These are phyloP conservation scores for Cynopterus brachyotis DNA, from an alignment of 2,113 vertebrate genomes.

Conservation along the genomic window DNA sequence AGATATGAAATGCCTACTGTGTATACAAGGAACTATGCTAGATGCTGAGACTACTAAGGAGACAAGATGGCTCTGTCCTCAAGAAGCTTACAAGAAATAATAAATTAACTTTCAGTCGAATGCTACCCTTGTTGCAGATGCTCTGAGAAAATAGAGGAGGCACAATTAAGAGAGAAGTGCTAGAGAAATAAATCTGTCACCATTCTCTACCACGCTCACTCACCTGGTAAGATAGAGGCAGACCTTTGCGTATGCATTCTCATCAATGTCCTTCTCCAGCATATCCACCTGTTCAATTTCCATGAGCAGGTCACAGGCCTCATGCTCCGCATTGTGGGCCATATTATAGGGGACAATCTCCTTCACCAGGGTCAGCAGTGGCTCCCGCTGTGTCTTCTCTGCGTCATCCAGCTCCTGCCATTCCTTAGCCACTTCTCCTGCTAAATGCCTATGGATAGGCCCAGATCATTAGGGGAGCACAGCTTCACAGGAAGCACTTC, in stretches of 20 bases:
- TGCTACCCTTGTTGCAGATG: not conserved
- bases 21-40: not conserved
- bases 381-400: slow-evolving; percentile 95
- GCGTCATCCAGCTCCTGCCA: slow-evolving; percentile 98
- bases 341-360: slow-evolving; percentile 99
- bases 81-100: not conserved
- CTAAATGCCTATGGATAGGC: slow-evolving; percentile 88
- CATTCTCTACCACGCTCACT: not conserved
- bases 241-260: slow-evolving; percentile 97
- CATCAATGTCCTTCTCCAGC: slow-evolving; percentile 96
- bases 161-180: not conserved
- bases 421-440: slow-evolving; percentile 98
- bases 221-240: slow-evolving; percentile 98
- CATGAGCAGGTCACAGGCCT: slow-evolving; percentile 98
- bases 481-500: not conserved
- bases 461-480: not conserved
- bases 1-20: not conserved
- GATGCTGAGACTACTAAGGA: not conserved
- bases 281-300: slow-evolving; percentile 98
- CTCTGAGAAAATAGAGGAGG: not conserved
- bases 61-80: not conserved
- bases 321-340: slow-evolving; percentile 98
- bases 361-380: slow-evolving; percentile 93
- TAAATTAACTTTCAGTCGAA: not conserved
- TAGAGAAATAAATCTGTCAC: not conserved